phyloP scores from a whole-genome alignment of 2,888 invertebrate species.

The Peribatodes rhomboidaria region DNA sequence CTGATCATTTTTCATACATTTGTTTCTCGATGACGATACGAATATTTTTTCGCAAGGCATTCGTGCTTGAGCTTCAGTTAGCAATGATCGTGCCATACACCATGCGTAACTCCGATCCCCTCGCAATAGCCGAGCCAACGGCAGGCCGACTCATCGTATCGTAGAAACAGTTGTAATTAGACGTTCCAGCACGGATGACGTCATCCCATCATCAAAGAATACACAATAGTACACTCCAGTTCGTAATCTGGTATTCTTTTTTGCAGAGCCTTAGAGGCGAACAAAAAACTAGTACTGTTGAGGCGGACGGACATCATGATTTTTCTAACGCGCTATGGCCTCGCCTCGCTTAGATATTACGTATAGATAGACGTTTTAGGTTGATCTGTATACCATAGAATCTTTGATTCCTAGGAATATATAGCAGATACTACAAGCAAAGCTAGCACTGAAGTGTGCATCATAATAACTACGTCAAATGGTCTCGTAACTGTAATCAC shows the following conservation, averaged over 20 bases:
- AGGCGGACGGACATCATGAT: not conserved
- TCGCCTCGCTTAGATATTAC: too few species aligned
- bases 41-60: too few species aligned
- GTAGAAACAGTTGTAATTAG: slow-evolving; percentile 40
- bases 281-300: slow-evolving; percentile 10
- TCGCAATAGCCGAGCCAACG: slow-evolving; percentile 33
- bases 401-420: too few species aligned
- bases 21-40: too few species aligned
- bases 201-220: slow-evolving; percentile 29
- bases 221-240: slow-evolving; percentile 12
- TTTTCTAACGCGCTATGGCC: not conserved
- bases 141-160: slow-evolving; percentile 35
- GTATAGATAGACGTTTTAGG: too few species aligned
- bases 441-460: not conserved
- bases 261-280: slow-evolving; percentile 6
- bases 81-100: not conserved
- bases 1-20: too few species aligned
- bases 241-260: slow-evolving; percentile 22
- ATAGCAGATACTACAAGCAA: too few species aligned
- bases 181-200: slow-evolving; percentile 34
- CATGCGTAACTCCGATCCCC: slow-evolving; percentile 5
- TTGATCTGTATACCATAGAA: too few species aligned
- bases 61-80: too few species aligned
- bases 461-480: too few species aligned
- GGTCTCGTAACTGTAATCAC: too few species aligned